phyloP scores from a whole-genome alignment of 2,888 invertebrate genomes.

The Drosophila eohydei region DNA sequence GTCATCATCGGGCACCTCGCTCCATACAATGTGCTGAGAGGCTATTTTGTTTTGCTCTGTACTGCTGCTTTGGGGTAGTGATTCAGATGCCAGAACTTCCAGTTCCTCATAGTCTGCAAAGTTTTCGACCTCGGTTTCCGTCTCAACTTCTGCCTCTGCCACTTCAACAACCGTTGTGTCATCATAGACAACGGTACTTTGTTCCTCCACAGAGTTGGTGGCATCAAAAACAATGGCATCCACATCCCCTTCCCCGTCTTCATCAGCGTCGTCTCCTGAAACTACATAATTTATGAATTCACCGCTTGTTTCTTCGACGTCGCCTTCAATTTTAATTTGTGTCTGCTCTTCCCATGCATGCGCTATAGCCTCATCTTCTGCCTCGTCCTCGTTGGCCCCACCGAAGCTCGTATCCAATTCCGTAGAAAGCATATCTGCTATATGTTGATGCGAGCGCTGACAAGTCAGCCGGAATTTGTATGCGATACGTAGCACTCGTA shows the following conservation, averaged over 20 bases:
- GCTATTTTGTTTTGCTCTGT: conserved; percentile 1
- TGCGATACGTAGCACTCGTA: conserved; percentile 71
- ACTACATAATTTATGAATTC: conserved; percentile 60
- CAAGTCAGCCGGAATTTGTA: conserved; percentile 80
- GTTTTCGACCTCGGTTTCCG: conserved; percentile 60
- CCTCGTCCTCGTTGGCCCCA: conserved; percentile 29
- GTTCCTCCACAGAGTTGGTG: conserved; percentile 37
- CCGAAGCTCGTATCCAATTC: conserved; percentile 27
- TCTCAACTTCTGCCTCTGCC: conserved; percentile 51
- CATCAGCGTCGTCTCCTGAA: conserved; percentile 58
- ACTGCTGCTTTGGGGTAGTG: not conserved
- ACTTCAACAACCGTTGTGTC: conserved; percentile 37
- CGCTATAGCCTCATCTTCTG: conserved; percentile 52
- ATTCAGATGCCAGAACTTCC: conserved; percentile 47
- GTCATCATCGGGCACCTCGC: conserved; percentile 31
- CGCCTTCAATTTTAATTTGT: conserved; percentile 46
- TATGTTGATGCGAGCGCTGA: conserved; percentile 79
- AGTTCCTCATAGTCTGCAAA: conserved; percentile 62
- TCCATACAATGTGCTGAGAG: conserved; percentile 17
- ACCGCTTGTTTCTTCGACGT: conserved; percentile 14
- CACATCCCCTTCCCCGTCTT: conserved; percentile 48
- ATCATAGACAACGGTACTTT: conserved; percentile 32
- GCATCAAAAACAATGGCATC: conserved; percentile 56
- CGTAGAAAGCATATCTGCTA: conserved; percentile 64
- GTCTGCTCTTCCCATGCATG: conserved; percentile 60